These are phyloP conservation scores for Agrilus cyanescens DNA, from an alignment of 2,888 invertebrate species.

Conservation along the genomic window DNA sequence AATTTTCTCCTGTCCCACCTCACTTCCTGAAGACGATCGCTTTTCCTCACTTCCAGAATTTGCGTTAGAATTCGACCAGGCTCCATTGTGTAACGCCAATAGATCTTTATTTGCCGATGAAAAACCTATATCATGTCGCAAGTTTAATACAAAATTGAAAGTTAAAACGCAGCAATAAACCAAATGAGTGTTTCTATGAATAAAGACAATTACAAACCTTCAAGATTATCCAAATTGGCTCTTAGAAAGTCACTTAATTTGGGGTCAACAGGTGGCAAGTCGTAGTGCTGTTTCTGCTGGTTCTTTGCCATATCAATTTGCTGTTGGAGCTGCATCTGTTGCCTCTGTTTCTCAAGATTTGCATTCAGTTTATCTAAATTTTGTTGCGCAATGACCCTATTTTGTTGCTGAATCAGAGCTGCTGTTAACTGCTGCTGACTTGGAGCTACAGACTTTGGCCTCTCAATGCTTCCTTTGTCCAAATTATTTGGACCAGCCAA, in stretches of 20 bases:
- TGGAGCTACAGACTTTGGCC: conserved; percentile 33
- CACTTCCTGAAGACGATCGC: conserved; percentile 22
- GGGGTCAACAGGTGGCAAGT: conserved; percentile 42
- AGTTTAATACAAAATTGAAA: conserved; percentile 19
- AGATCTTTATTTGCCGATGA: conserved; percentile 48
- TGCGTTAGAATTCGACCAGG: conserved; percentile 39
- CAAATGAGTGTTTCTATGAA: conserved; percentile 4
- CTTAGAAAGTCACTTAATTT: conserved; percentile 62
- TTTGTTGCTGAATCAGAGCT: conserved; percentile 54
- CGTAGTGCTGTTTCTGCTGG: conserved; percentile 31
- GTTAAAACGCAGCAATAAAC: conserved; percentile 3
- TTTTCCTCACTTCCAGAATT: conserved; percentile 26
- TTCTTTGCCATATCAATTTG: conserved; percentile 29
- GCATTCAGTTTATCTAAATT: conserved; percentile 48
- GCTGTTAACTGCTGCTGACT: conserved; percentile 45
- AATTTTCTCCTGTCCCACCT: conserved; percentile 70
- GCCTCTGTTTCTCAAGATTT: conserved; percentile 44
- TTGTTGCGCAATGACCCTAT: conserved; percentile 45
- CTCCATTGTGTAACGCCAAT: conserved; percentile 55
- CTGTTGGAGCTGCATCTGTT: conserved; percentile 36
- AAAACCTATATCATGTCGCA: conserved; percentile 20
- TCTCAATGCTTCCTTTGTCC: conserved; percentile 26
- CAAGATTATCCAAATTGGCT: conserved; percentile 59
- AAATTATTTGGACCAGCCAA: conserved; percentile 29
- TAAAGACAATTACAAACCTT: conserved; percentile 36